These are phyloP conservation scores for Drosophila villosipedis DNA, from an alignment of 2,888 invertebrate genomes.

Conservation along the genomic window DNA sequence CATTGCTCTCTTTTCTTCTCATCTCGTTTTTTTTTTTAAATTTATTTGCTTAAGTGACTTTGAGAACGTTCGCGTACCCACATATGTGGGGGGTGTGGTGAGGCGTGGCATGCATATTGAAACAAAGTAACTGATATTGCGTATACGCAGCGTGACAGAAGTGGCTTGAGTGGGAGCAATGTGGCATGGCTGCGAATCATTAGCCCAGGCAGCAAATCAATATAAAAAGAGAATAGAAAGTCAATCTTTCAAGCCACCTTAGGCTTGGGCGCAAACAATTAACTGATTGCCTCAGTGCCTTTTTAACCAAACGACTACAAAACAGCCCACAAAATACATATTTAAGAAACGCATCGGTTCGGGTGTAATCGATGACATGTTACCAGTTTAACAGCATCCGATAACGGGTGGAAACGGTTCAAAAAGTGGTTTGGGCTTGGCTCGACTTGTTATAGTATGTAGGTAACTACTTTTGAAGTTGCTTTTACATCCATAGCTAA, in stretches of 20 bases:
- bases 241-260: slow-evolving; percentile 27
- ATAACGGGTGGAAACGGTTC: not conserved
- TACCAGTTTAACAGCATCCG: not conserved
- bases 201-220: slow-evolving; percentile 58
- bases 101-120: slow-evolving; percentile 71
- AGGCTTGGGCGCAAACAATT: slow-evolving; percentile 42
- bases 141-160: slow-evolving; percentile 62
- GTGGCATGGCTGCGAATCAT: slow-evolving; percentile 55
- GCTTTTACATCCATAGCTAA: not conserved
- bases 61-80: slow-evolving; percentile 33
- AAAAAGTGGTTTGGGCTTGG: not conserved
- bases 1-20: slow-evolving; percentile 18
- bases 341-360: not conserved
- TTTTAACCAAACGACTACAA: slow-evolving; percentile 19
- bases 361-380: not conserved
- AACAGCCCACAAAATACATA: not conserved
- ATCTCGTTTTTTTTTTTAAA: slow-evolving; percentile 40
- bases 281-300: slow-evolving; percentile 42
- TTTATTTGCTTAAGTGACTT: slow-evolving; percentile 79
- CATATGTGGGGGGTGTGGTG: slow-evolving; percentile 37
- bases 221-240: slow-evolving; percentile 24
- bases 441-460: not conserved
- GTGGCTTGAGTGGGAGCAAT: not conserved
- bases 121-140: slow-evolving; percentile 70
- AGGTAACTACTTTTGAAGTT: not conserved